These are phyloP conservation scores for Lethocerus indicus DNA, from an alignment of 1,140 invertebrate genomes.

Conservation along the genomic window DNA sequence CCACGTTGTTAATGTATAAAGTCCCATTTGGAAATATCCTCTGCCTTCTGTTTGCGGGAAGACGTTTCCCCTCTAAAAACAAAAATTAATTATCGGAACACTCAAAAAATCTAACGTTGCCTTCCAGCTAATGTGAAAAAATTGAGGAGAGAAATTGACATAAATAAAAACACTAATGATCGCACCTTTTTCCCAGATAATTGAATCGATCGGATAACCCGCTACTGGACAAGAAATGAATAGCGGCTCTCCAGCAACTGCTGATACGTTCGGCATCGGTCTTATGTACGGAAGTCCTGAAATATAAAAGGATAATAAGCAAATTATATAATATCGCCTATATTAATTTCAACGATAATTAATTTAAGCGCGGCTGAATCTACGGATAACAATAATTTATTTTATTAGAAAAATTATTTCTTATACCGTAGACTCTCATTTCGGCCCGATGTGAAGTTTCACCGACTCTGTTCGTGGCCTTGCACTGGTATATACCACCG, in stretches of 20 bases:
- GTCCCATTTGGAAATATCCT: conserved; percentile 50
- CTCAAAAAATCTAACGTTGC: too few relatives aligned
- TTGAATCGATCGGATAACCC: conserved; percentile 34
- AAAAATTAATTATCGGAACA: not conserved
- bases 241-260: conserved; percentile 31
- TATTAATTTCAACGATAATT: not conserved
- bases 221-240: conserved; percentile 35
- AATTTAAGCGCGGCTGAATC: not conserved
- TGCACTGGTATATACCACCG: conserved; percentile 36
- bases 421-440: conserved; percentile 29
- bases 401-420: not conserved
- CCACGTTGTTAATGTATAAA: conserved; percentile 41
- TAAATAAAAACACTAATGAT: too few relatives aligned
- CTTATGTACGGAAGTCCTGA: conserved; percentile 34
- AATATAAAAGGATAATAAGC: conserved; percentile 13
- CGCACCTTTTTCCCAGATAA: conserved; percentile 36
- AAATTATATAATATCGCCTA: not conserved
- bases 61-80: conserved; percentile 32
- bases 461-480: conserved; percentile 32
- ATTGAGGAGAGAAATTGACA: too few relatives aligned
- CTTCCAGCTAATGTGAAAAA: not conserved
- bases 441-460: conserved; percentile 26
- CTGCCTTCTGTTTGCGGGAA: conserved; percentile 52
- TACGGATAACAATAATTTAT: not conserved
- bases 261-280: conserved; percentile 34